Evolutionary conservation across 2,797 vertebrate species (phyloP).

Genomic region (Sylvilagus floridanus): DNA sequence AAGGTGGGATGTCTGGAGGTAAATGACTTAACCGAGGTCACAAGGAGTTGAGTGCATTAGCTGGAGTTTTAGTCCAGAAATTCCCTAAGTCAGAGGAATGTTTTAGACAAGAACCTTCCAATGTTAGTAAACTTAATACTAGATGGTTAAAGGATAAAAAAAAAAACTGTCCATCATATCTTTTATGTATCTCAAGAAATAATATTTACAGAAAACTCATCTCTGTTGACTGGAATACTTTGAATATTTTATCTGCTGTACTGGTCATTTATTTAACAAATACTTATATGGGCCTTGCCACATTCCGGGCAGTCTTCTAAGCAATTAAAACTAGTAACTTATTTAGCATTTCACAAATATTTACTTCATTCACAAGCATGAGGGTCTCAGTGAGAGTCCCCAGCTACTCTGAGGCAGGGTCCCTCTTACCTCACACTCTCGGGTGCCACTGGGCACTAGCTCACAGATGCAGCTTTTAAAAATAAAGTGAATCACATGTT

Average conservation of each 20-base stretch:
- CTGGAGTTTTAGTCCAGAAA: not conserved
- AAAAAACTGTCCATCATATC: not conserved
- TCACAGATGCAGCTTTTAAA: too few relatives aligned
- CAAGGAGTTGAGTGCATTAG: not conserved
- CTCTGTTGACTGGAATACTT: not conserved
- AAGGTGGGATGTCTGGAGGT: not conserved
- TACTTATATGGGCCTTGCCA: not conserved
- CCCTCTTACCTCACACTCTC: not conserved
- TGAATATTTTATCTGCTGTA: conserved; percentile 57
- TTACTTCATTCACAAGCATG: not conserved
- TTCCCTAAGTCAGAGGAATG: not conserved
- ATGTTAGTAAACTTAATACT: not conserved
- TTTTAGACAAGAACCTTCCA: not conserved
- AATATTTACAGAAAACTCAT: conserved; percentile 53
- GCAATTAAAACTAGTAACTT: not conserved
- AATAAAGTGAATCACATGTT: not conserved
- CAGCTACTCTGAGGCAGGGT: not conserved
- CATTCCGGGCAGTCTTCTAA: not conserved
- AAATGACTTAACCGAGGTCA: not conserved
- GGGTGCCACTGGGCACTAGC: not conserved
- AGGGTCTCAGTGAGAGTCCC: not conserved
- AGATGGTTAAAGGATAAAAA: not conserved
- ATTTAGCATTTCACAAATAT: not conserved
- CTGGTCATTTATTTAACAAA: conserved; percentile 59
- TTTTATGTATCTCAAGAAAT: not conserved